These are phyloP conservation scores for Callorhinus ursinus DNA, from an alignment of 2,113 vertebrate genomes.

Conservation along the genomic window DNA sequence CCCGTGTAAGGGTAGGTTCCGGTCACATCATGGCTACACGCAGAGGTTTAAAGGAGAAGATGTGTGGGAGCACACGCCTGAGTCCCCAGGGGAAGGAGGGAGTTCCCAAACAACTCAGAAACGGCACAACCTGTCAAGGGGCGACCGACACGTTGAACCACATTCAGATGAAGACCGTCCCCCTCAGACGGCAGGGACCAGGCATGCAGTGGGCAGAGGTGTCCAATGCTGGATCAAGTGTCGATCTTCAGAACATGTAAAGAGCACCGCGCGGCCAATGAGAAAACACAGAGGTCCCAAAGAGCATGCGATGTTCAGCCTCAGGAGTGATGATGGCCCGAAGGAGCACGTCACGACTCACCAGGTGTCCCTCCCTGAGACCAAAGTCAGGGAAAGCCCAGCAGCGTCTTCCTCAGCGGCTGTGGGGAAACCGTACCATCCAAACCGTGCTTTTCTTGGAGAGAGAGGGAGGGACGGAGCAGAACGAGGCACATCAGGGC, in stretches of 20 bases:
- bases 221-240: too few species aligned
- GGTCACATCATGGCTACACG: too few species aligned
- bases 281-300: background rate
- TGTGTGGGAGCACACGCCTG: too few species aligned
- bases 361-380: background rate
- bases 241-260: background rate
- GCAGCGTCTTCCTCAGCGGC: background rate
- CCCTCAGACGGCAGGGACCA: background rate
- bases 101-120: background rate
- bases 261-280: fast-evolving
- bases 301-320: fast-evolving
- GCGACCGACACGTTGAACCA: background rate
- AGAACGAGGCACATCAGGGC: background rate
- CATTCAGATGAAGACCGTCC: background rate
- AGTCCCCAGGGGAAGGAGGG: background rate
- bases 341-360: too few species aligned
- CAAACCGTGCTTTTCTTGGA: background rate
- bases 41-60: background rate
- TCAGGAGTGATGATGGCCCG: too few species aligned
- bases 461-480: background rate
- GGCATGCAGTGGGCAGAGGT: background rate
- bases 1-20: too few species aligned
- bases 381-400: background rate
- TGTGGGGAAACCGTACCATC: background rate
- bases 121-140: background rate